Evolutionary conservation across 2,113 vertebrate species (phyloP).

Genomic region (Aleadryas rufinucha): DNA sequence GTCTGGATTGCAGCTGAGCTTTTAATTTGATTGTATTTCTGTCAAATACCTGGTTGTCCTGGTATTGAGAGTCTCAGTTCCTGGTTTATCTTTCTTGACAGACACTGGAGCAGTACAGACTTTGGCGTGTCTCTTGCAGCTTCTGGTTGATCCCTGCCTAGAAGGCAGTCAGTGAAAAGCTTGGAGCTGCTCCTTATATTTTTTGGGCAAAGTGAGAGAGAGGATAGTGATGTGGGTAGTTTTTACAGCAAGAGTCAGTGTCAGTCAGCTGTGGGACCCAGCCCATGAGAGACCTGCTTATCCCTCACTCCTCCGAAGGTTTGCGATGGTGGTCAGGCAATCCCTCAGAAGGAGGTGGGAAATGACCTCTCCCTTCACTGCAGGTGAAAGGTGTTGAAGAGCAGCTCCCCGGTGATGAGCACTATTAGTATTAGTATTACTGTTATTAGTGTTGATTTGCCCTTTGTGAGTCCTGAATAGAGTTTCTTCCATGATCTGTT

Average conservation of each 20-base stretch:
- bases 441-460: neutral
- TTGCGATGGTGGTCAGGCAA: neutral
- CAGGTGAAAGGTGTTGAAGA: neutral
- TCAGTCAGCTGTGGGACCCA: neutral
- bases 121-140: rapidly evolving
- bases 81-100: neutral
- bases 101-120: neutral
- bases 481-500: neutral
- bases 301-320: neutral
- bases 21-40: conserved; percentile 5
- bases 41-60: neutral
- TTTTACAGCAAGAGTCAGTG: neutral
- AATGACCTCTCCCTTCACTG: neutral
- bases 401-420: neutral
- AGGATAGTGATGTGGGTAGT: neutral
- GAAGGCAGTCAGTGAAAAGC: neutral
- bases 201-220: neutral
- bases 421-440: rapidly evolving
- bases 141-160: neutral
- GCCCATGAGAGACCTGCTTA: neutral
- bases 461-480: neutral
- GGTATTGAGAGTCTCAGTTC: neutral
- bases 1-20: neutral
- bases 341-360: neutral
- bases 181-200: neutral